Evolutionary conservation across 2,113 vertebrate genomes (phyloP), one percentile per base, ranked within the genome.

Genomic region (Vulpes lagopus): DNA sequence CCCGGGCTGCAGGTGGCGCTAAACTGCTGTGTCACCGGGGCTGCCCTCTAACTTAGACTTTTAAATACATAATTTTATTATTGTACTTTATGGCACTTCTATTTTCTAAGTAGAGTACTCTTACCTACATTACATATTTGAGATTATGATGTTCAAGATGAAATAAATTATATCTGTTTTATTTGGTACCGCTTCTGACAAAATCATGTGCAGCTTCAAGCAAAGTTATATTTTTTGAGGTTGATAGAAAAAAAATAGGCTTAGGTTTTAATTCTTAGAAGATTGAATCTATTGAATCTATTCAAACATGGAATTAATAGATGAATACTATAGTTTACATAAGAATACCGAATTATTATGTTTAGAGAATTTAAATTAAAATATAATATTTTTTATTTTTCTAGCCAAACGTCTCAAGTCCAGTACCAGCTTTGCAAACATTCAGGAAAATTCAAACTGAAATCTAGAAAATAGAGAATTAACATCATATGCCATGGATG

Each of bases 371-470:
- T 92, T 67, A 65, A 95, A 14, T 89, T 97, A 82, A 98, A 98
- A 97, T 97, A 96, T 96, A 96, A 93, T 98, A 6, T 91, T 98
- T 98, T 94, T 94, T 8, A 94, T 95, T 97, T 98, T 97, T 98
- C 96, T 79, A 99, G 99, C 99, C 94, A 99, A 99, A 67, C 99
- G 99, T 97, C 99, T 99, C 25, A 99, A 99, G 98, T 99, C 99
- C 86, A 99, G 98, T 98, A 97, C 98, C 98, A 99, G 98, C 96
- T 98, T 99, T 98, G 99, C 99, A 98, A 99, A 99, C 98, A 99
- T 99, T 98, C 99, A 99, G 98, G 99, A 99, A 99, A 99, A 99
- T 98, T 98, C 97, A 98, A 99, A 98, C 99, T 99, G 99, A 99
- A 98, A 69, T 60, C 96, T 98, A 60, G 95, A 69, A 96, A 98